Conservation (phyloP, 2,888 invertebrate species). For the Cephus runcator region DNA sequence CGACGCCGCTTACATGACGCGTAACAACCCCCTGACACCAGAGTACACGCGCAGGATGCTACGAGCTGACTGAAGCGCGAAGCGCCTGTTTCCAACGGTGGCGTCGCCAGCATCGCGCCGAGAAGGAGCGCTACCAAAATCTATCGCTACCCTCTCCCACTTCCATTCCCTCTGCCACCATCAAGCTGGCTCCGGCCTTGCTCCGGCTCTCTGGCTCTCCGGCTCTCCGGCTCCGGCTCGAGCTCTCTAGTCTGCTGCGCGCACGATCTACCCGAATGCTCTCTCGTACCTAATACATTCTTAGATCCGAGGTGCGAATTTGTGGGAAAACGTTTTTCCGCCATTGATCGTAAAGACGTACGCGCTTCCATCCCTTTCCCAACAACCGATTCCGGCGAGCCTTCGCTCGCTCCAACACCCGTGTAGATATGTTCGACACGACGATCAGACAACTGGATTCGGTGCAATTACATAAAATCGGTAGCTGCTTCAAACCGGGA, state of each 20-base stretch:
- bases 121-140: conserved; percentile 45
- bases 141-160: conserved; percentile 19
- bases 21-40: too few relatives aligned
- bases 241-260: background rate
- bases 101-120: conserved; percentile 58
- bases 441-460: too few relatives aligned
- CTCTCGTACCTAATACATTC: conserved; percentile 28
- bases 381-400: too few relatives aligned
- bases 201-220: too few relatives aligned
- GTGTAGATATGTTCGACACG: too few relatives aligned
- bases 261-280: conserved; percentile 3
- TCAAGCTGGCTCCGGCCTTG: too few relatives aligned
- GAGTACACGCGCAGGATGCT: conserved; percentile 51
- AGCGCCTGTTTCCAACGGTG: conserved; percentile 24
- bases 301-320: conserved; percentile 33
- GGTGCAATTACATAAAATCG: too few relatives aligned
- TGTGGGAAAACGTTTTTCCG: conserved; percentile 13
- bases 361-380: too few relatives aligned
- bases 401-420: too few relatives aligned
- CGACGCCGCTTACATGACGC: too few relatives aligned
- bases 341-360: background rate
- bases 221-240: background rate
- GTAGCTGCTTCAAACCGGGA: too few relatives aligned
- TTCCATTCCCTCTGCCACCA: background rate
- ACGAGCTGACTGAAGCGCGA: conserved; percentile 58